Conservation (phyloP, 2,888 invertebrate genomes). For the Thymelicus sylvestris region DNA sequence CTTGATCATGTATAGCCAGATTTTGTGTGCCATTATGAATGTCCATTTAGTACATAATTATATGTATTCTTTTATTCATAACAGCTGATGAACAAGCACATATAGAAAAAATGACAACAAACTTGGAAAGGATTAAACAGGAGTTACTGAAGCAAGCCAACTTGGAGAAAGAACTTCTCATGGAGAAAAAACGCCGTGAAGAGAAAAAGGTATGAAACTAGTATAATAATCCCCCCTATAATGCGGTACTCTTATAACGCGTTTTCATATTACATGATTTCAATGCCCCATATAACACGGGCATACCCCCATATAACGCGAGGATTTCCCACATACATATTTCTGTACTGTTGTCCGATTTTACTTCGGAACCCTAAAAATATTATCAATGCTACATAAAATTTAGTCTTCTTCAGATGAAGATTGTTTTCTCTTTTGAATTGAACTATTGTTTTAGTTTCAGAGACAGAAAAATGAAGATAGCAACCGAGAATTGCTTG, state of each 20-base stretch:
- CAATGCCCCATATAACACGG: conserved; percentile 2
- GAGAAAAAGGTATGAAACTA: conserved; percentile 27
- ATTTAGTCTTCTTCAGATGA: too few relatives aligned
- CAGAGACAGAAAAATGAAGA: conserved; percentile 65
- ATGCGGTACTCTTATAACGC: conserved; percentile 9
- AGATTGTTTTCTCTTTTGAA: too few relatives aligned
- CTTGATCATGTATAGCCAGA: too few relatives aligned
- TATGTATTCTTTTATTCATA: neutral
- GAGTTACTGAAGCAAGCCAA: conserved; percentile 24
- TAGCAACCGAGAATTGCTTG: conserved; percentile 77
- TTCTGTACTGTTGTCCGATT: neutral
- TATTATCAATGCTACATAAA: too few relatives aligned
- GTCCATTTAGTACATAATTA: neutral
- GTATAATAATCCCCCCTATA: neutral
- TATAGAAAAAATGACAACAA: conserved; percentile 15
- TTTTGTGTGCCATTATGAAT: too few relatives aligned
- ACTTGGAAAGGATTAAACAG: conserved; percentile 18
- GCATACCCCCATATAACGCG: conserved; percentile 4
- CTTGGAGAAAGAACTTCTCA: conserved; percentile 26
- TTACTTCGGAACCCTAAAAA: too few relatives aligned
- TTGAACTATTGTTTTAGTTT: conserved; percentile 34
- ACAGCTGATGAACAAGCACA: conserved; percentile 23
- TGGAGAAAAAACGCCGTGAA: conserved; percentile 21
- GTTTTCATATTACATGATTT: conserved; percentile 10
- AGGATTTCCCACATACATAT: neutral